Percentiles rank a stretch among this genome's conserved stretches.
Conservation (phyloP, 2,888 invertebrate genomes). For the Odontomyia ornata region DNA sequence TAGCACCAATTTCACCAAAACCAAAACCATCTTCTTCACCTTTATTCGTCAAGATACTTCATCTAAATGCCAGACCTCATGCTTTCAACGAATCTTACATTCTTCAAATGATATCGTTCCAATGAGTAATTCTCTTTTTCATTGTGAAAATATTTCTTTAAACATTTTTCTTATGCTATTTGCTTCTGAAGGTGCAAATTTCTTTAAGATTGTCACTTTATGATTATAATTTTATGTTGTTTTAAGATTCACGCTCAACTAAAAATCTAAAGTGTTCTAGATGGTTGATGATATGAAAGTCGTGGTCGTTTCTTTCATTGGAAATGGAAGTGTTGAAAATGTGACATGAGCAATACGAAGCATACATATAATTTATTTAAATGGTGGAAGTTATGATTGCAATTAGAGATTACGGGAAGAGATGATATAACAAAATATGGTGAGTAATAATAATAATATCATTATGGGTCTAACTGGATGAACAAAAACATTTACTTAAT, state of each 20-base stretch:
- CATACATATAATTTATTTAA: too few relatives aligned
- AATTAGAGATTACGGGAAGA: too few relatives aligned
- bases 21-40: not conserved
- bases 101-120: not conserved
- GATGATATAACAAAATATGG: too few relatives aligned
- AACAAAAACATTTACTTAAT: too few relatives aligned
- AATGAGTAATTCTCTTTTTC: not conserved
- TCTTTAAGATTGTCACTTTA: not conserved
- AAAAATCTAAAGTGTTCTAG: slow-evolving; percentile 7
- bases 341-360: too few relatives aligned
- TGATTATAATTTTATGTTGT: not conserved
- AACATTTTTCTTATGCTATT: not conserved
- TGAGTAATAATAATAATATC: too few relatives aligned
- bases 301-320: not conserved
- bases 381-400: too few relatives aligned
- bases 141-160: not conserved
- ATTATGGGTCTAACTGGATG: too few relatives aligned
- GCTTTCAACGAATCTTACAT: not conserved
- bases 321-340: not conserved
- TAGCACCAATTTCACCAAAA: not conserved
- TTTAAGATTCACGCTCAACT: not conserved
- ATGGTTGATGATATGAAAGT: not conserved
- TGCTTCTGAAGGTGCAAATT: slow-evolving; percentile 18
- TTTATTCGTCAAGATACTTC: not conserved
- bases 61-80: not conserved